Base-by-base conservation (phyloP, 2,113 vertebrate species). In the Melanocharis versteri region DNA sequence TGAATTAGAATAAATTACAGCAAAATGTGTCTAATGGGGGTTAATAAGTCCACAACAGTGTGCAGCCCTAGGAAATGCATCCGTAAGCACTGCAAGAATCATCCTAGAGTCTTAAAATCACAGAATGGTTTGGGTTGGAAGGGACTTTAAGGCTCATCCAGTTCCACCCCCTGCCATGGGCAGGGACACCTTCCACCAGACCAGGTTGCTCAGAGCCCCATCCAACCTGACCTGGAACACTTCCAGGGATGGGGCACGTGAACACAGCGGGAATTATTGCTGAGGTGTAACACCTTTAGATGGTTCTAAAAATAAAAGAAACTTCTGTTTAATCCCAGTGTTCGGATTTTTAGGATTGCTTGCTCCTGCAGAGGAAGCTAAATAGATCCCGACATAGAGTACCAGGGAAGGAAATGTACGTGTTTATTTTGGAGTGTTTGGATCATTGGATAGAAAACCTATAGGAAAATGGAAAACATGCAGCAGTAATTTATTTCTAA, bases 371-470 rank as follows among this genome's bases (percentile, higher is more conserved):
- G 71, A 91, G 82, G 87, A 85, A 83, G 87, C 60, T 91, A 73
- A 95, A 70, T 57, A 78, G 90, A 93, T 86, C 62, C 71, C 92
- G 93, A 93, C 82, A 66, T 1, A 57, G 40, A 95, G 58, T 91
- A 94, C 78, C 75, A 91, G 89, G 82, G 78, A 96, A 95, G 94
- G 95, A 97, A 96, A 94, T 45, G 62, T 79, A 95, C 0, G 0
- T 96, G 82, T 94, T 96, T 96, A 66, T 80, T 95, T 95, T 97
- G 94, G 94, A 95, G 50, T 85, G 82, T 90, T 94, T 88, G 66
- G 87, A 57, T 89, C 82, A 70, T 7, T 93, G 82, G 42, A 91
- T 86, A 93, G 85, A 96, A 93, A 94, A 84, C 90, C 73, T 96
- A 94, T 90, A 96, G 71, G 90, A 96, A 96, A 91, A 95, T 96